Evolutionary conservation across 2,888 invertebrate species (phyloP), one percentile per base, ranked within the genome.

Genomic region (Schizotus pectinicornis): DNA sequence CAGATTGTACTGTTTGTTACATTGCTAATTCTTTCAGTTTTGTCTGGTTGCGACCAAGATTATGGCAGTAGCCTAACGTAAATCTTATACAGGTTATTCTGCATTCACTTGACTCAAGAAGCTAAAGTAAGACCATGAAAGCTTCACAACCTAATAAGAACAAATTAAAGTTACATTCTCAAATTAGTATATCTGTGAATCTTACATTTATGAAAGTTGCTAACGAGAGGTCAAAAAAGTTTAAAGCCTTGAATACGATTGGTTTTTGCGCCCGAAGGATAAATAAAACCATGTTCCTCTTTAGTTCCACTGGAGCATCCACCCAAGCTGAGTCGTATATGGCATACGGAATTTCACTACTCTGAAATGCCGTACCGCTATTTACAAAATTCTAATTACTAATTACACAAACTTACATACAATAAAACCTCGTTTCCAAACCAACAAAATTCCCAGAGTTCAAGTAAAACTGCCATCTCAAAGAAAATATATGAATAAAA

Each of bases 361-460:
- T 54, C 47, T 54, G 11, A 11, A 39, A 50, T 12, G n/a, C n/a
- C n/a, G n/a, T n/a, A n/a, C n/a, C n/a, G n/a, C n/a, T n/a, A n/a
- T n/a, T n/a, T n/a, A n/a, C n/a, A n/a, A n/a, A n/a, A n/a, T n/a
- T n/a, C n/a, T n/a, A n/a, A n/a, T n/a, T n/a, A n/a, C n/a, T n/a
- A n/a, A n/a, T n/a, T n/a, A n/a, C n/a, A n/a, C n/a, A n/a, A 8
- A 39, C 6, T 49, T 22, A 54, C 54, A 30, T 47, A 35, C 7
- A 45, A 6, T 47, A 39, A 35, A 7, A 54, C 54, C 9, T 39
- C 30, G 33, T 54, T 54, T 22, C 54, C 54, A 35, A 33, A 54
- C 54, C 54, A 54, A 30, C 54, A 54, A 12, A 39, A 47, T 37
- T 47, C n/a, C n/a, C 39, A 36, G 1, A 54, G 35, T 47, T 54